Conservation (phyloP, 2,113 vertebrate genomes). For the Lepus timidus region DNA sequence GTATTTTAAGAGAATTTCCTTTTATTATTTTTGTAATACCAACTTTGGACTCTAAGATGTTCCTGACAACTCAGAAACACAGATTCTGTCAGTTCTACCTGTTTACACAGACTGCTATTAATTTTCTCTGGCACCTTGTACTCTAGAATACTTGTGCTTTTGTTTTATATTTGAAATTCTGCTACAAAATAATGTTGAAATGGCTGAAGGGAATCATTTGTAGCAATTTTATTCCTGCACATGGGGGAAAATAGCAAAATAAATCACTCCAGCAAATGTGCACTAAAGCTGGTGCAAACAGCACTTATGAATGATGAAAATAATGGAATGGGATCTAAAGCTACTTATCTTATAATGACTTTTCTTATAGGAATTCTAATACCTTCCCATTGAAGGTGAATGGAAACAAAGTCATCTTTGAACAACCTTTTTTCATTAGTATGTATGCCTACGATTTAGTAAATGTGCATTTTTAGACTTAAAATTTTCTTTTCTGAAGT, state of each 20-base stretch:
- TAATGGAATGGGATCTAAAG: constrained; percentile 30
- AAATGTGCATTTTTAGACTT: neutral
- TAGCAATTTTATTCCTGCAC: constrained; percentile 65
- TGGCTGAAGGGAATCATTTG: constrained; percentile 65
- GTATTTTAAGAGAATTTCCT: neutral
- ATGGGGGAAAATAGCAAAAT: constrained; percentile 68
- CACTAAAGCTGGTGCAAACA: constrained; percentile 59
- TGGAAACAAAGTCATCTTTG: constrained; percentile 38
- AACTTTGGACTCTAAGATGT: neutral
- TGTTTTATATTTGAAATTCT: constrained; percentile 63
- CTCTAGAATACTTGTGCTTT: constrained; percentile 1
- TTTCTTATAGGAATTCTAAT: constrained; percentile 57
- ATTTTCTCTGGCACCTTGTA: constrained; percentile 38
- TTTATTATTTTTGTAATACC: neutral
- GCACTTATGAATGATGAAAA: constrained; percentile 65
- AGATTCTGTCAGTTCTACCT: neutral
- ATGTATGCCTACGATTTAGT: neutral
- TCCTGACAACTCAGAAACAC: neutral
- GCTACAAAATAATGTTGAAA: constrained; percentile 69
- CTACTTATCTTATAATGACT: constrained; percentile 48
- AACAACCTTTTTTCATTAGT: neutral
- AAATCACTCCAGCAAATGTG: constrained; percentile 76
- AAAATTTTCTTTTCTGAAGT: constrained; percentile 6
- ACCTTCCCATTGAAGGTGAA: neutral
- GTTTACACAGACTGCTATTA: constrained; percentile 17